Conservation (phyloP, 1,140 invertebrate genomes). For the Papilio helenus region DNA sequence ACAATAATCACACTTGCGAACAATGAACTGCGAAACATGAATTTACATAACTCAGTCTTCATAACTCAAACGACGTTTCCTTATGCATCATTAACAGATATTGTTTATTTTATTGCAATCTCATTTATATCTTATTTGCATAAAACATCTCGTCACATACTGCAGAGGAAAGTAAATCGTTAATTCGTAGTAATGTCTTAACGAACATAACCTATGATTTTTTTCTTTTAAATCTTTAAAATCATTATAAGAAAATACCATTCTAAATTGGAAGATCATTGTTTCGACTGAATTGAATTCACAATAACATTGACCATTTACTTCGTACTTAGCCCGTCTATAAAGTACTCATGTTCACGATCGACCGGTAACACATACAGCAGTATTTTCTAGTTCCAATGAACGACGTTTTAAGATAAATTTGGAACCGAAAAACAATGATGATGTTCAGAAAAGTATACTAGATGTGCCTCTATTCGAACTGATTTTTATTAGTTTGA, state of each 20-base stretch:
- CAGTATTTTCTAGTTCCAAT: not conserved
- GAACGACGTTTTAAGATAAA: not conserved
- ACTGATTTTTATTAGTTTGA: not conserved
- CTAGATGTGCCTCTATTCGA: not conserved
- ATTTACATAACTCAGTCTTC: slow-evolving; percentile 43
- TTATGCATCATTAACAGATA: slow-evolving; percentile 17
- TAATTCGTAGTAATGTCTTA: not conserved
- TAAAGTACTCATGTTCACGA: not conserved
- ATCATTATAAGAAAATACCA: not conserved
- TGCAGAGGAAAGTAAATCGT: not conserved
- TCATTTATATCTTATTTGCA: not conserved
- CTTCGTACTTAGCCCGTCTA: not conserved
- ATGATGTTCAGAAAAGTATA: not conserved
- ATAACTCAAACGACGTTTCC: slow-evolving; percentile 6
- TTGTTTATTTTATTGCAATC: slow-evolving; percentile 14
- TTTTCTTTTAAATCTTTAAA: not conserved
- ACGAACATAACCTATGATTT: not conserved
- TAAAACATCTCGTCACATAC: not conserved
- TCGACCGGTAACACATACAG: not conserved
- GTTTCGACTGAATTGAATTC: not conserved
- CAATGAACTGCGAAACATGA: slow-evolving; percentile 46
- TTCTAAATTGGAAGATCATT: not conserved
- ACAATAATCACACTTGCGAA: slow-evolving; percentile 44
- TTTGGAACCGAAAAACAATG: no score
- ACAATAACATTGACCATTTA: no score